Percentiles rank a stretch among this genome's conserved stretches.
Conservation (phyloP, 2,797 vertebrate genomes). For the Tapirus indicus region DNA sequence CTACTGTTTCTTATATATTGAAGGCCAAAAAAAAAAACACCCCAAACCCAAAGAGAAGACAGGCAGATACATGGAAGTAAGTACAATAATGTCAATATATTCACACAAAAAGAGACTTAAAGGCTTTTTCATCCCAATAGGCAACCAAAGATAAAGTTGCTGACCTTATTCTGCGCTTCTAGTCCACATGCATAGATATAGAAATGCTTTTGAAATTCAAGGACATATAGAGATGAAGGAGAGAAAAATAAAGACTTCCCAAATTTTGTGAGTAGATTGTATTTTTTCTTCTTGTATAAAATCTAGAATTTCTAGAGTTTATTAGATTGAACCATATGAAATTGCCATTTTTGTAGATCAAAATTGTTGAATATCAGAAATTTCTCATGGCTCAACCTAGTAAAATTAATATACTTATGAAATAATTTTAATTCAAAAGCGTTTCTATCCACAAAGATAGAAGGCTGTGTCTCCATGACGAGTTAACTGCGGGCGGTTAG, state of each 20-base stretch:
- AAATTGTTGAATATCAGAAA: neutral
- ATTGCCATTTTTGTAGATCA: neutral
- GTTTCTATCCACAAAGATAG: neutral
- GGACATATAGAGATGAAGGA: neutral
- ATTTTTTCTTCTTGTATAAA: constrained; percentile 47
- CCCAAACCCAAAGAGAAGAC: neutral
- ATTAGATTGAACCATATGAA: neutral
- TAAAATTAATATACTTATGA: neutral
- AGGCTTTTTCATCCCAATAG: neutral
- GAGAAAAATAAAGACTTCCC: neutral
- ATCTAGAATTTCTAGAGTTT: neutral
- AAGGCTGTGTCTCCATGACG: neutral
- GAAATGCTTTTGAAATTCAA: constrained; percentile 19
- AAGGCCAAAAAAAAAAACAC: neutral
- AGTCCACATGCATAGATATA: neutral
- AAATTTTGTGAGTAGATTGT: neutral
- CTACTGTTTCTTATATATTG: neutral
- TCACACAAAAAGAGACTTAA: neutral
- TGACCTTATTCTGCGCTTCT: neutral
- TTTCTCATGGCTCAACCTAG: neutral
- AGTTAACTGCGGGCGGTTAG: neutral
- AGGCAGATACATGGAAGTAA: neutral
- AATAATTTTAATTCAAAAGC: neutral
- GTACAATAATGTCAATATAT: neutral
- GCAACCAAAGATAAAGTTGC: neutral